A percentile compares a stretch with the other conserved stretches of the same genome.
phyloP scores from a whole-genome alignment of 2,888 invertebrate genomes.

The Pristionchus exspectatus region DNA sequence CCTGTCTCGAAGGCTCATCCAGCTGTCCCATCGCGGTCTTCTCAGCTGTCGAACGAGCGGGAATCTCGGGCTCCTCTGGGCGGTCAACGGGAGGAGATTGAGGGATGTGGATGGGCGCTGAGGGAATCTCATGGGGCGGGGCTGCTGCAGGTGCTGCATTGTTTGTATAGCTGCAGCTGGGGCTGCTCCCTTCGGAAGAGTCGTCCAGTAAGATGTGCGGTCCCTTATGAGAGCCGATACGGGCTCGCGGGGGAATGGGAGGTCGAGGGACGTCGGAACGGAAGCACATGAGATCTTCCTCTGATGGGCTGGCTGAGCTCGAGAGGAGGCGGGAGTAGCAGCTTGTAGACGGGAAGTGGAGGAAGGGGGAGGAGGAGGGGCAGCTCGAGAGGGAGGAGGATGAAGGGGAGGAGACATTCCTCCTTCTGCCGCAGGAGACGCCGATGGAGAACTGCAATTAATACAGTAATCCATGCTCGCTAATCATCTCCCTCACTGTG shows the following conservation, averaged over 20 bases:
- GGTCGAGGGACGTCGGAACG: too few species aligned
- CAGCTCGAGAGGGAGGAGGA: not conserved
- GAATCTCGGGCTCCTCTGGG: not conserved
- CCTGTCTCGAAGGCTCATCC: not conserved
- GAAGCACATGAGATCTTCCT: too few species aligned
- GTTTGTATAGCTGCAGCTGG: not conserved
- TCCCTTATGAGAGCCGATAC: too few species aligned
- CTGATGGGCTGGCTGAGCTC: too few species aligned
- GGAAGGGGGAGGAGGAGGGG: not conserved
- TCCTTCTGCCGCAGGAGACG: not conserved
- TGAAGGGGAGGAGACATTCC: not conserved
- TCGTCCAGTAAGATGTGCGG: too few species aligned
- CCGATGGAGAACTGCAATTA: not conserved
- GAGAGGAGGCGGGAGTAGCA: too few species aligned
- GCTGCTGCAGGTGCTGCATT: not conserved
- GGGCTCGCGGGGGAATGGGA: too few species aligned
- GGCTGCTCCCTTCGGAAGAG: not conserved
- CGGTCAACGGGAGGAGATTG: not conserved
- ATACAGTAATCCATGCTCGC: not conserved
- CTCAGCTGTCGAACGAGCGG: not conserved
- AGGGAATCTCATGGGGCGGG: not conserved
- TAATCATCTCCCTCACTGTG: too few species aligned
- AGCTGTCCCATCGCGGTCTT: not conserved
- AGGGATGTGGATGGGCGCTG: not conserved
- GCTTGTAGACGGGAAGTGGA: too few species aligned